Evolutionary conservation across 2,797 vertebrate genomes (phyloP).

Genomic region (Melanotaenia pygmaea): DNA sequence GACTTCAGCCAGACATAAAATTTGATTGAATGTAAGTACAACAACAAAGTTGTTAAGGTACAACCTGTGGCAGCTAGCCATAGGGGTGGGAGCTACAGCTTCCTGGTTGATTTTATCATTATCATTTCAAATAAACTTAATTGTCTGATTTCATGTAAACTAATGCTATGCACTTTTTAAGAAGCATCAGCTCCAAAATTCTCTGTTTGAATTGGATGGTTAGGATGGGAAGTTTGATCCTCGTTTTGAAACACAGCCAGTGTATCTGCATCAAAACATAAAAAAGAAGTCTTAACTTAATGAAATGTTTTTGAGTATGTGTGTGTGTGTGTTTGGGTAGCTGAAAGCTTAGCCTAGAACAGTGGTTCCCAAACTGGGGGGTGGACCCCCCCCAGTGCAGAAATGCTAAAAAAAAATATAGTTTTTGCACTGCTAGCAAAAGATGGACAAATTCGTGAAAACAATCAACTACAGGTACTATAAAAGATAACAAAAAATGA

Average conservation of each 20-base stretch:
- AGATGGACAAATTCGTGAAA: no score
- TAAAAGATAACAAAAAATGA: no score
- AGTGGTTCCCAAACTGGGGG: no score
- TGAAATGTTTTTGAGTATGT: not conserved
- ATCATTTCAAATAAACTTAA: not conserved
- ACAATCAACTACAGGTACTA: no score
- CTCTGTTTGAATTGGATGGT: not conserved
- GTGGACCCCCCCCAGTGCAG: no score
- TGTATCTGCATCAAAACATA: not conserved
- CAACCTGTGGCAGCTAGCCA: not conserved
- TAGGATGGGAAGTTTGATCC: not conserved
- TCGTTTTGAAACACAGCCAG: no score
- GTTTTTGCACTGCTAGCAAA: no score
- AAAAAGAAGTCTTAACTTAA: not conserved
- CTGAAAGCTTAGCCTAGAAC: not conserved
- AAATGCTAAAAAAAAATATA: no score
- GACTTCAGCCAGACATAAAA: slow-evolving; percentile 33
- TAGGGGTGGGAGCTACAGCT: not conserved
- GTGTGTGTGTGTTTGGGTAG: not conserved
- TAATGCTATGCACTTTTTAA: not conserved
- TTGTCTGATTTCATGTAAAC: not conserved
- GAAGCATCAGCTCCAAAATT: not conserved
- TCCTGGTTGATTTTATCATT: not conserved
- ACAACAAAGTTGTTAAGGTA: slow-evolving; percentile 8
- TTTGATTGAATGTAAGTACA: slow-evolving; percentile 34